These are phyloP conservation scores for Mythimna lalbum DNA, from an alignment of 2,888 invertebrate species.

Conservation along the genomic window DNA sequence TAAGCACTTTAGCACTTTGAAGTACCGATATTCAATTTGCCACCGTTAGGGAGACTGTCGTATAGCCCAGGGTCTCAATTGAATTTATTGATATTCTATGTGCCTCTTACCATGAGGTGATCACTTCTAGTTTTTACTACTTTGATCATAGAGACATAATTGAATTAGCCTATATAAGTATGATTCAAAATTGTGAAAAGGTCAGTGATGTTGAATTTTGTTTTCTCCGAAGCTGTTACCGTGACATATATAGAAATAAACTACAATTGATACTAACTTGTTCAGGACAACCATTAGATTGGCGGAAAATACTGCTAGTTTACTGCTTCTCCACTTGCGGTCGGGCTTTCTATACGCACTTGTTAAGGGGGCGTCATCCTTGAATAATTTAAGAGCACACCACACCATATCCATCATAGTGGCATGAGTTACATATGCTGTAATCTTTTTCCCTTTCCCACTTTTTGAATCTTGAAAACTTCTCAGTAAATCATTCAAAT, in stretches of 20 bases:
- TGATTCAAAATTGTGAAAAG: neutral
- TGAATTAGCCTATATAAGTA: too few relatives aligned
- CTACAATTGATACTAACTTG: constrained; percentile 85
- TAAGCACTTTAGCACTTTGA: too few relatives aligned
- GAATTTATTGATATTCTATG: too few relatives aligned
- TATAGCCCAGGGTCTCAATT: too few relatives aligned
- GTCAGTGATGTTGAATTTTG: neutral
- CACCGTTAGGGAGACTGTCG: too few relatives aligned
- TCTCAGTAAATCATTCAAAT: constrained; percentile 92
- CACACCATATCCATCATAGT: constrained; percentile 92
- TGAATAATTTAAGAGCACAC: constrained; percentile 92
- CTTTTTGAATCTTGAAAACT: constrained; percentile 84
- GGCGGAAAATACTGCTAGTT: constrained; percentile 92
- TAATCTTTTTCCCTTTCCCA: constrained; percentile 86
- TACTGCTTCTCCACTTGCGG: constrained; percentile 93
- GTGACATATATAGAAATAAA: constrained; percentile 16
- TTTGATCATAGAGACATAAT: too few relatives aligned
- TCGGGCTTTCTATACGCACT: constrained; percentile 90
- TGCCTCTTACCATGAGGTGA: too few relatives aligned
- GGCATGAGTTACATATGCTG: constrained; percentile 93
- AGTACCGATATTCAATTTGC: too few relatives aligned
- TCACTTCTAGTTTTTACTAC: too few relatives aligned
- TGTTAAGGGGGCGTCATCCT: constrained; percentile 90
- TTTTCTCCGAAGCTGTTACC: neutral
- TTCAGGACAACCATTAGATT: constrained; percentile 94